Percentiles rank a stretch among this genome's conserved stretches.
Conservation (phyloP, 2,113 vertebrate species). For the Lota lota region DNA sequence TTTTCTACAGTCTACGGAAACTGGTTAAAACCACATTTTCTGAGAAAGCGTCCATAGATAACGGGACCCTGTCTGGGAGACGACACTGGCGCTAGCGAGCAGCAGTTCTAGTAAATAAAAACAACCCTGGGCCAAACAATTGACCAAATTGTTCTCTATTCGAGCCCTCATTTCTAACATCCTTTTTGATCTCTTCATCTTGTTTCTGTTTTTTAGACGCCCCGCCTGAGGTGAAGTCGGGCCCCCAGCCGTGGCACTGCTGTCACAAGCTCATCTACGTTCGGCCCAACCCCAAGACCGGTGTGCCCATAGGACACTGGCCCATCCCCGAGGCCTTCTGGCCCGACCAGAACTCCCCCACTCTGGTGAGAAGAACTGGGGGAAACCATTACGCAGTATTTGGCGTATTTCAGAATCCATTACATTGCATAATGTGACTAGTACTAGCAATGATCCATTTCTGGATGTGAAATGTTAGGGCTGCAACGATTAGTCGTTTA, state of each 20-base stretch:
- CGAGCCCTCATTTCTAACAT: not conserved
- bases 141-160: not conserved
- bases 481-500: no score
- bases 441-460: no score
- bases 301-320: slow-evolving; percentile 96
- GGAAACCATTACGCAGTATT: no score
- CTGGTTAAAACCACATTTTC: not conserved
- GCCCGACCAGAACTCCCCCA: slow-evolving; percentile 97
- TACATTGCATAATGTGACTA: no score
- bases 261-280: slow-evolving; percentile 98
- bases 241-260: slow-evolving; percentile 90
- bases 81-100: not conserved
- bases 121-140: not conserved
- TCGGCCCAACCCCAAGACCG: slow-evolving; percentile 94
- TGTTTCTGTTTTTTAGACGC: slow-evolving; percentile 17
- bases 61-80: not conserved
- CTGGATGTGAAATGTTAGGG: no score
- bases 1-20: not conserved
- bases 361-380: slow-evolving; percentile 76
- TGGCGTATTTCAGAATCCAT: no score
- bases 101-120: not conserved
- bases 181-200: not conserved
- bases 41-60: not conserved
- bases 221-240: not conserved
- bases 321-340: slow-evolving; percentile 97